These are phyloP conservation scores for Zoanthus sociatus DNA, from an alignment of 92 coral and sea anemone species.

Conservation along the genomic window DNA sequence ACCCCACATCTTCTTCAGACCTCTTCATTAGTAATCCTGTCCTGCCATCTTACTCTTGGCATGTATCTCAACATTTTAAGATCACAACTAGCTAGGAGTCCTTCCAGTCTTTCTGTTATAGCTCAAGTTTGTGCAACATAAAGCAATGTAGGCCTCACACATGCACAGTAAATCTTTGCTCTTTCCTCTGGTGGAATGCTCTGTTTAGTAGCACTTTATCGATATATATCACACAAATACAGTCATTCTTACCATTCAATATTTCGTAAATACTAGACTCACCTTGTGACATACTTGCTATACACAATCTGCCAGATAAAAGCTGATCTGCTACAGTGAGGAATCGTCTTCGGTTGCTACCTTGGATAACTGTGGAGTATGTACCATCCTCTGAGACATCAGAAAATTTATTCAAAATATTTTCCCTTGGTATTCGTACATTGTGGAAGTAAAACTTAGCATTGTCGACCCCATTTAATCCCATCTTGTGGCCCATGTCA, in stretches of 20 bases:
- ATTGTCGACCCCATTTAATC: conserved; percentile 92
- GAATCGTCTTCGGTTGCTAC: conserved; percentile 79
- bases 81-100: no score
- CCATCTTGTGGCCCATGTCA: conserved; percentile 97
- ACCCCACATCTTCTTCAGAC: no score
- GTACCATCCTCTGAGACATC: conserved; percentile 86
- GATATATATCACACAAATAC: neutral
- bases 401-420: conserved; percentile 83
- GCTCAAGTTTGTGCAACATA: no score
- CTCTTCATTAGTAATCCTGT: no score
- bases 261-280: neutral
- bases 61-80: no score
- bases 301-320: conserved; percentile 89
- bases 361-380: conserved; percentile 77
- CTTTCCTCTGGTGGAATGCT: no score
- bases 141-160: no score
- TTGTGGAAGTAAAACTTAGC: conserved; percentile 90
- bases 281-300: conserved; percentile 92
- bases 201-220: neutral
- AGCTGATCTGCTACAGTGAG: conserved; percentile 93
- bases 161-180: no score
- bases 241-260: neutral
- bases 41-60: no score
- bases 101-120: no score
- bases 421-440: conserved; percentile 89